phyloP scores from a whole-genome alignment of 2,113 vertebrate genomes.

The Gopherus flavomarginatus region DNA sequence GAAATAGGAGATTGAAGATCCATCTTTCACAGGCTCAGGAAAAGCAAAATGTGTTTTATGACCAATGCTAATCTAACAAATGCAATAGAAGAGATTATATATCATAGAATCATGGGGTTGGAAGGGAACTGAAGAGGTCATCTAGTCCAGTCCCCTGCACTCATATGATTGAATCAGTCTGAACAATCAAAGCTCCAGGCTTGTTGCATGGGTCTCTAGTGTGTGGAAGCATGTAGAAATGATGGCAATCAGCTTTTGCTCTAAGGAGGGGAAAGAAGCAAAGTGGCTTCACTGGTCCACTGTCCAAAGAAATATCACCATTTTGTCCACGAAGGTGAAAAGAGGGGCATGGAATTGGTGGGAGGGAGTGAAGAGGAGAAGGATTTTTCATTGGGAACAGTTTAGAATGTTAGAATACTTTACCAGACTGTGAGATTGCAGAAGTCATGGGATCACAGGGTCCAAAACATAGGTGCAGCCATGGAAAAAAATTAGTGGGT shows the following conservation, averaged over 20 bases:
- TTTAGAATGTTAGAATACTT: too few species aligned
- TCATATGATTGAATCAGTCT: not conserved
- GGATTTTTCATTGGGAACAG: not conserved
- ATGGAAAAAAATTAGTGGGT: too few species aligned
- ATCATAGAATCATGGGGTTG: too few species aligned
- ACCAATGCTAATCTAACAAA: not conserved
- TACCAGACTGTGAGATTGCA: fast-evolving
- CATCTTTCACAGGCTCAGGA: not conserved
- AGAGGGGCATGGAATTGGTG: too few species aligned
- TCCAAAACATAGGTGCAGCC: too few species aligned
- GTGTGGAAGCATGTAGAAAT: fast-evolving
- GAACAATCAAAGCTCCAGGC: fast-evolving
- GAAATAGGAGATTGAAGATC: not conserved
- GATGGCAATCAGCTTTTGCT: fast-evolving
- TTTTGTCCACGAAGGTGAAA: fast-evolving
- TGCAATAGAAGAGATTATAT: fast-evolving
- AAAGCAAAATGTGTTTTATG: not conserved
- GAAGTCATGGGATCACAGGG: not conserved
- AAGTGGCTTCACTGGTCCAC: fast-evolving
- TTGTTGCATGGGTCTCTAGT: not conserved
- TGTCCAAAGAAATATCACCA: not conserved
- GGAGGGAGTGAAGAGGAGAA: not conserved
- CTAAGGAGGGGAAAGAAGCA: fast-evolving
- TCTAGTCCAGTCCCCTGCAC: too few species aligned
- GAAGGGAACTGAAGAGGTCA: too few species aligned